Base-by-base conservation (phyloP, 2,113 vertebrate species). In the human (Homo sapiens) region DNA sequence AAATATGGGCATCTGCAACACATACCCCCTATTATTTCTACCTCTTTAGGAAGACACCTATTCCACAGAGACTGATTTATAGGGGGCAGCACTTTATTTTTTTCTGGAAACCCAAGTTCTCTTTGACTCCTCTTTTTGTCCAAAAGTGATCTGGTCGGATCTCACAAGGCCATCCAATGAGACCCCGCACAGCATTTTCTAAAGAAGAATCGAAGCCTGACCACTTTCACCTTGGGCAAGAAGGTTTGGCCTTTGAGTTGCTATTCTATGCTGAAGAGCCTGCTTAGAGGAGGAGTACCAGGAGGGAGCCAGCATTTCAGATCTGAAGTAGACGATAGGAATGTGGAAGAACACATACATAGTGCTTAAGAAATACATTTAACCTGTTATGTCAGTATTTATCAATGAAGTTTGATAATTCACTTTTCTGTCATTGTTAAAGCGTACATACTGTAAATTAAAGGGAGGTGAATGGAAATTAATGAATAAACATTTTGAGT, bases 31-130 rank as follows among this genome's bases (percentile, higher is more conserved):
- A 76, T 97, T 89, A 96, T 96, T 96, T 97, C 96, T 97, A 97
- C 97, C 97, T 98, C 95, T 97, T 96, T 97, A 97, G 97, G 95
- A 98, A 97, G 97, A 97, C 66, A 97, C 73, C 55, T 97, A 87
- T 45, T 94, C 90, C 82, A 96, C 93, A 96, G 88, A 98, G 93
- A 98, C 94, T 96, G 90, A 95, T 94, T 84, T 94, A 64, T 89
- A 96, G 93, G 95, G 97, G 97, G 79, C 79, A 96, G 92, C 92
- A 93, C 80, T 98, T 96, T 93, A 16, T 94, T 96, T 94, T 96
- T 78, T 86, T 92, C 75, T 96, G 97, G 96, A 97, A 95, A 93
- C 80, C 80, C 45, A 8, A 95, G 89, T 90, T 96, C 89, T 94
- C 89, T 97, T 92, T 97, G 96, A 92, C 87, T 95, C 50, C 79